These are phyloP conservation scores for Polylopha cassiicola DNA, from an alignment of 2,888 invertebrate species.

Conservation along the genomic window DNA sequence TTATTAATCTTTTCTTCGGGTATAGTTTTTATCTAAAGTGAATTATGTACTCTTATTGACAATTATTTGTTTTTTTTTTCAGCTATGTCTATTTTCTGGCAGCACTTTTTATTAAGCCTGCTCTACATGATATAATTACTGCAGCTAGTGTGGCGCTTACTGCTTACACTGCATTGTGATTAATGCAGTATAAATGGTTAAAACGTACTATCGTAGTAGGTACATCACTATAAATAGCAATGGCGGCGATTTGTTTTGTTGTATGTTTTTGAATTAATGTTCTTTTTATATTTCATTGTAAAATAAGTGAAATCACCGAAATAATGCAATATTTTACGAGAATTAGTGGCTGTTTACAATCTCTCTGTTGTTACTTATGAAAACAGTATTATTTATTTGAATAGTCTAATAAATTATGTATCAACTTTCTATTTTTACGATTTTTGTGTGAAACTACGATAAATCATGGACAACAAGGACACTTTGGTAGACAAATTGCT, in stretches of 20 bases:
- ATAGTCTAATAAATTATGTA: neutral
- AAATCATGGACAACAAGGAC: conserved; percentile 40
- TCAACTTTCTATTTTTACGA: conserved; percentile 10
- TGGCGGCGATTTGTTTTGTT: conserved; percentile 23
- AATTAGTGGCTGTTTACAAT: neutral
- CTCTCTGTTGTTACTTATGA: too few species aligned
- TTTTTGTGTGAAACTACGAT: neutral
- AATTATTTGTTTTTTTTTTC: neutral
- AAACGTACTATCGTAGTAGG: neutral
- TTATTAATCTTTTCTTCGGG: too few species aligned
- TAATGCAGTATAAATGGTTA: neutral
- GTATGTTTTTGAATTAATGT: conserved; percentile 17
- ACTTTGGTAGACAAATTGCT: conserved; percentile 38
- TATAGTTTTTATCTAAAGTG: too few species aligned
- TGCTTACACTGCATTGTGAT: conserved; percentile 1
- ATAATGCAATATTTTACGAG: neutral
- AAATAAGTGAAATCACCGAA: neutral
- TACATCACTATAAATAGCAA: conserved; percentile 15
- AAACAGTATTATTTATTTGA: too few species aligned
- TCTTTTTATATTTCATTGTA: conserved; percentile 2
- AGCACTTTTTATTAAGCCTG: conserved; percentile 4
- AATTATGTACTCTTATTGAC: too few species aligned
- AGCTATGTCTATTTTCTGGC: neutral
- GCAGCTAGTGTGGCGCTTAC: neutral
- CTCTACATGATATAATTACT: neutral